Base-by-base conservation (phyloP, 2,797 vertebrate genomes). In the Neosilurus mollespiculum region DNA sequence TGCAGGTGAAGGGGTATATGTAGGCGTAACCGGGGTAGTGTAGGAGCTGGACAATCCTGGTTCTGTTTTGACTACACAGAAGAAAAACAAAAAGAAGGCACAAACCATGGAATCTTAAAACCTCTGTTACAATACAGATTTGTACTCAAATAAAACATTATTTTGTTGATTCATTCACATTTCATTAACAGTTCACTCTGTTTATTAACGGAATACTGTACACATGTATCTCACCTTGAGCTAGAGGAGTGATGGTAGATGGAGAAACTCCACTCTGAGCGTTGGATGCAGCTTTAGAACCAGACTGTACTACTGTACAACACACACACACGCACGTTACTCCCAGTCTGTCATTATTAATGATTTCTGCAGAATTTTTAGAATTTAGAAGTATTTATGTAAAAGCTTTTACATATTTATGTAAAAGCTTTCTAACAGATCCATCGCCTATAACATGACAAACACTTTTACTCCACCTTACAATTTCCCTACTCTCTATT, bases 21-120 rank as follows among this genome's bases (percentile, higher is more conserved):
- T 62, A 67, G 91, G 89, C 12, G 86, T 85, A 77, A 88, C 82
- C 30, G 88, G 86, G 81, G 92, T 92, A 80, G 87, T 75, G 91
- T 93, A 58, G 89, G 89, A 81, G 89, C 59, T 69, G 89, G 90
- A 78, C 81, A 93, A 91, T 84, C 96, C 96, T 75, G 97, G 97
- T 91, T 99, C 98, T 8, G 95, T 96, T 93, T 99, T 99, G 88
- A 99, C 98, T 99, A 93, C 77, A 92, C 88, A 87, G 77, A 86
- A 54, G 82, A 24, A 71, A 15, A 62, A 30, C 16, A 58, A 30
- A 61, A 59, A 53, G 9, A 65, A 26, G 20, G 8, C 24, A 58
- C 15, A 65, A 72, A 66, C 7, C 34, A 1, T 16, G 1, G 14
- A n/a, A 18, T 0, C 5, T 37, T 59, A 24, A 67, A 53, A 80